These are phyloP conservation scores for Falcaria lacertinaria DNA, from an alignment of 2,888 invertebrate genomes.

Conservation along the genomic window DNA sequence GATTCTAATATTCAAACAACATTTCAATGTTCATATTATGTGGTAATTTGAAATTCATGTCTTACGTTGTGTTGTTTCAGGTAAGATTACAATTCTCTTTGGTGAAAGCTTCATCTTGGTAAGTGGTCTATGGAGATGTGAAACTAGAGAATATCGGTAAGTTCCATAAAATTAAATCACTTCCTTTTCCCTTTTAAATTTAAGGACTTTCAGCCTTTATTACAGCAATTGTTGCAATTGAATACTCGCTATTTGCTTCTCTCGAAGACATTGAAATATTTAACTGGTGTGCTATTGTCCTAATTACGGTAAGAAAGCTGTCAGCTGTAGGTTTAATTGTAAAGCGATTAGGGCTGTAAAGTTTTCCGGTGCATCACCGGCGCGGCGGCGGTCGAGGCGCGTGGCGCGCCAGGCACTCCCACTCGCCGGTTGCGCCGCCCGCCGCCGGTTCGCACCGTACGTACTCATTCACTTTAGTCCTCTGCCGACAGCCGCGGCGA, in stretches of 20 bases:
- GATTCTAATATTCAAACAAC: no score
- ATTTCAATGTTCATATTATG: no score
- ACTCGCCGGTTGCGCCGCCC: conserved; percentile 56
- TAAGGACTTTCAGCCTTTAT: no score
- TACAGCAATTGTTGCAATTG: not conserved
- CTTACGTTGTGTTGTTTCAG: conserved; percentile 41
- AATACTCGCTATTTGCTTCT: no score
- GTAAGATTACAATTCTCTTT: conserved; percentile 20
- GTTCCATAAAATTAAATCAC: no score
- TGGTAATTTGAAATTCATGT: conserved; percentile 29
- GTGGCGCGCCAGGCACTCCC: conserved; percentile 66
- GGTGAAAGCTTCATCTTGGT: conserved; percentile 15
- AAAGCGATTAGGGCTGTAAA: conserved; percentile 71
- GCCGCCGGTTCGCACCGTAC: conserved; percentile 60
- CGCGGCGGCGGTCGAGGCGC: conserved; percentile 58
- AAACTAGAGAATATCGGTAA: not conserved
- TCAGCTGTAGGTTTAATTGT: conserved; percentile 57
- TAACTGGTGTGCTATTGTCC: conserved; percentile 15
- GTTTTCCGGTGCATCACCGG: conserved; percentile 72
- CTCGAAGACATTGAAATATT: not conserved
- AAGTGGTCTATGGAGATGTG: conserved; percentile 16
- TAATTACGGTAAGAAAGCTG: conserved; percentile 51
- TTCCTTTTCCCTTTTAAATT: no score
- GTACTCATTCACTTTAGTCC: conserved; percentile 74
- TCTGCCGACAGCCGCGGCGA: conserved; percentile 69